A percentile compares a stretch with the other conserved stretches of the same genome.
Evolutionary conservation across 2,113 vertebrate genomes (phyloP).

Genomic region (Prochilodus magdalenae): DNA sequence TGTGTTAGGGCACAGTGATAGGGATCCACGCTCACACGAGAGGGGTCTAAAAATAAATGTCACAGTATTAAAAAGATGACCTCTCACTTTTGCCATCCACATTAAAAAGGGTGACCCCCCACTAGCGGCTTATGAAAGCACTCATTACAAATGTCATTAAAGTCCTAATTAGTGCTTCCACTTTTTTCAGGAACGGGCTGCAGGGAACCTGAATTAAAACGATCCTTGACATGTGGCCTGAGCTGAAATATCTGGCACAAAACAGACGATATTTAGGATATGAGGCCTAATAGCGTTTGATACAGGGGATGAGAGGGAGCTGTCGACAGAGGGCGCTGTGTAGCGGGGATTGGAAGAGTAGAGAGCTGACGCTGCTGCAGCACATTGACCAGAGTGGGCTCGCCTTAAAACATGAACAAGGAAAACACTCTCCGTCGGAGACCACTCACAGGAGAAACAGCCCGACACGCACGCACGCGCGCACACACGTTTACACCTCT

Average conservation of each 20-base stretch:
- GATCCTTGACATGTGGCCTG: constrained; percentile 25
- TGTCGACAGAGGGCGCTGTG: constrained; percentile 78
- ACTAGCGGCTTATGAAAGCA: constrained; percentile 52
- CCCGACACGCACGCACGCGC: background rate
- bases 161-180: constrained; percentile 43
- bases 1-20: background rate
- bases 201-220: constrained; percentile 41
- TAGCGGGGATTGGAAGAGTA: constrained; percentile 66
- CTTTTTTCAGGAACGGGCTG: constrained; percentile 41
- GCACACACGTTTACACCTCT: background rate
- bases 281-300: background rate
- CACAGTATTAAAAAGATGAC: constrained; percentile 43
- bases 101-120: constrained; percentile 49
- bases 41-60: constrained; percentile 46
- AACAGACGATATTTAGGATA: background rate
- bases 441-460: background rate
- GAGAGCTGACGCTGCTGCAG: constrained; percentile 51
- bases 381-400: constrained; percentile 12
- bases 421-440: background rate
- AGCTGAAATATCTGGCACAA: constrained; percentile 15
- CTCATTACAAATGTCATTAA: constrained; percentile 52
- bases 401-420: background rate
- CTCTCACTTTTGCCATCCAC: constrained; percentile 24
- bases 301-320: background rate
- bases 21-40: background rate